Base-by-base conservation (phyloP, 2,888 invertebrate species). In the Eristalis tenax region DNA sequence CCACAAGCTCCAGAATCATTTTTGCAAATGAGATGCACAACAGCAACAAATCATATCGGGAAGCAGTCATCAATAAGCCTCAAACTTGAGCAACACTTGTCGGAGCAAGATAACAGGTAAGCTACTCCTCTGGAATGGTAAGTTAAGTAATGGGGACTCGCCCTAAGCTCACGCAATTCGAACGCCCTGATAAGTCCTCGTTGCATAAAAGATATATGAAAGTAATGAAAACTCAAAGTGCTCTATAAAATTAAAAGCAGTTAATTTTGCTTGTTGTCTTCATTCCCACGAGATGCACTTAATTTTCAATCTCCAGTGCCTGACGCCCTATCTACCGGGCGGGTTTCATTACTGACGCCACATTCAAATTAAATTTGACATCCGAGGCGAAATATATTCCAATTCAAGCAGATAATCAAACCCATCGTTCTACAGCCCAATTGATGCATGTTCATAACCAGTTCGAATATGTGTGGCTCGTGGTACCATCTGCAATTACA, bases 401-500 rank as follows among this genome's bases (percentile, higher is more conserved):
- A 43, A n/a, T 50, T 50, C 50, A 10, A 50, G 50, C 8, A 18
- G 50, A 50, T 18, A 50, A 50, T 50, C 50, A 50, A 50, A 18
- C 50, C 18, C 40, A 22, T 59, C 28, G 15, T 15, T 18, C 40
- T 43, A 57, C 38, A 43, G 65, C 68, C 68, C 76, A 68, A 68
- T 76, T 76, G 68, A 50, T 38, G 64, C 65, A 10, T 35, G 50
- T 56, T 57, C 40, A 22, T 13, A 66, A 18, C 68, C 66, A 22
- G 59, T 73, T 80, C 70, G 59, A 10, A 10, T 5, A 38, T 70
- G 22, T 71, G 64, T 57, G 69, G 43, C 64, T 66, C 26, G 8
- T 50, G 50, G 18, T 74, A 74, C 70, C 78, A 86, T 83, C 78
- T 83, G 83, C 86, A 86, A 86, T 86, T 83, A 86, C 83, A 83